Conservation (phyloP, 2,113 vertebrate species). For the Erythrolamprus reginae region DNA sequence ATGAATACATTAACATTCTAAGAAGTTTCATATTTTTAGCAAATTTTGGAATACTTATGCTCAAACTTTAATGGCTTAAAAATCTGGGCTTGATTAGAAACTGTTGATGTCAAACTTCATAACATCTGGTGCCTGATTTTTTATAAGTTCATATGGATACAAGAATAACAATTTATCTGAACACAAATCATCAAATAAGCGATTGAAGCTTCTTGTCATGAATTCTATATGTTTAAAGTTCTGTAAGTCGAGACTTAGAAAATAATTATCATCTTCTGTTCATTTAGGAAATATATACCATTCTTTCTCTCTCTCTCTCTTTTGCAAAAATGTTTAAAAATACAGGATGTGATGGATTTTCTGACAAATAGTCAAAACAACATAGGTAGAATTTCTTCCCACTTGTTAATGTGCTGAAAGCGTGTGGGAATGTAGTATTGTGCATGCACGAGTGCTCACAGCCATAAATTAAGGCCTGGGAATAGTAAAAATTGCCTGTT, state of each 20-base stretch:
- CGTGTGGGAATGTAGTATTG: no score
- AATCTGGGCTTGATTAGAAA: not conserved
- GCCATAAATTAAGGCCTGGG: no score
- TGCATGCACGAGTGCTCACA: no score
- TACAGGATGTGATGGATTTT: not conserved
- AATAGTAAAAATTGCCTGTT: no score
- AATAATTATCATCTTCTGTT: not conserved
- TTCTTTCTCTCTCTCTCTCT: no score
- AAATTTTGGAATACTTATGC: not conserved
- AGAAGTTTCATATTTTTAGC: not conserved
- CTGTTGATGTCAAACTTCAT: not conserved
- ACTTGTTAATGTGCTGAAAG: no score
- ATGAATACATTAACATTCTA: not conserved
- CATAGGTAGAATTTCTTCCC: not conserved
- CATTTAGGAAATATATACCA: not conserved
- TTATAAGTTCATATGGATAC: not conserved
- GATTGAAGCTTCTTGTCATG: not conserved
- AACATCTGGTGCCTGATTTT: constrained; percentile 2
- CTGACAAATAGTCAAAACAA: not conserved
- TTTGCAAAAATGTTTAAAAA: not conserved
- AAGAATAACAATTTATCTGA: constrained; percentile 4
- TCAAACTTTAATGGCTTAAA: not conserved
- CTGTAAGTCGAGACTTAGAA: not conserved
- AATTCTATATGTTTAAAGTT: not conserved
- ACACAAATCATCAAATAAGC: not conserved